These are phyloP conservation scores for Drosophila merina DNA, from an alignment of 2,888 invertebrate species.

Conservation along the genomic window DNA sequence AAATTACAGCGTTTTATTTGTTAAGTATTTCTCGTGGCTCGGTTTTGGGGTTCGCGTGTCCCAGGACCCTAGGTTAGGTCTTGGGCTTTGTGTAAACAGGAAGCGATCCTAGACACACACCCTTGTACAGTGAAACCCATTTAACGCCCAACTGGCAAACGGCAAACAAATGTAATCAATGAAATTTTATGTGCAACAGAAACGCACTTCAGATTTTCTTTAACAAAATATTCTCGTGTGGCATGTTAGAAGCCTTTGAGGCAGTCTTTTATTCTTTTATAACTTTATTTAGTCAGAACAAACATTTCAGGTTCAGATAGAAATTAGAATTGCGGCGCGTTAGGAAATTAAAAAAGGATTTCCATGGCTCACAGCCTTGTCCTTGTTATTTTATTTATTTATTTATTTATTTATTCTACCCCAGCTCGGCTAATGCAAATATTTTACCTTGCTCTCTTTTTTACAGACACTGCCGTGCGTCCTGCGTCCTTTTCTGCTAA, in stretches of 20 bases:
- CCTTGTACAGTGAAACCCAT: constrained; percentile 40
- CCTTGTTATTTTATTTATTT: constrained; percentile 49
- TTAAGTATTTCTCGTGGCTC: constrained; percentile 39
- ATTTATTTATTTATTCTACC: constrained; percentile 39
- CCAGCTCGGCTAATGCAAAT: constrained; percentile 70
- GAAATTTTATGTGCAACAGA: constrained; percentile 79
- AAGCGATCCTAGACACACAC: constrained; percentile 67
- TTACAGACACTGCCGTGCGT: constrained; percentile 56
- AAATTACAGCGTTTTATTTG: constrained; percentile 48
- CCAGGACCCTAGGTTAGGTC: constrained; percentile 67
- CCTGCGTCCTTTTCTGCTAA: constrained; percentile 74
- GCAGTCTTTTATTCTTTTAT: constrained; percentile 68
- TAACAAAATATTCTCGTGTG: constrained; percentile 29
- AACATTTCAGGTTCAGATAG: constrained; percentile 57
- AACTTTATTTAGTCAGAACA: constrained; percentile 75
- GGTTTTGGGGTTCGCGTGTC: constrained; percentile 55
- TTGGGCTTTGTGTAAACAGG: constrained; percentile 72
- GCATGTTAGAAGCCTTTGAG: constrained; percentile 58
- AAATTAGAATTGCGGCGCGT: constrained; percentile 74
- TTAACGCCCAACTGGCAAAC: constrained; percentile 63
- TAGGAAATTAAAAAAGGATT: constrained; percentile 75
- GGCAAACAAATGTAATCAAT: constrained; percentile 79
- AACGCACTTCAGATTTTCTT: constrained; percentile 69
- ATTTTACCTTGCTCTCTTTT: constrained; percentile 56
- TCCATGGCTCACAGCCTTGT: constrained; percentile 23